Evolutionary conservation across 2,888 invertebrate genomes (phyloP).

Genomic region (Amaurobius ferox): DNA sequence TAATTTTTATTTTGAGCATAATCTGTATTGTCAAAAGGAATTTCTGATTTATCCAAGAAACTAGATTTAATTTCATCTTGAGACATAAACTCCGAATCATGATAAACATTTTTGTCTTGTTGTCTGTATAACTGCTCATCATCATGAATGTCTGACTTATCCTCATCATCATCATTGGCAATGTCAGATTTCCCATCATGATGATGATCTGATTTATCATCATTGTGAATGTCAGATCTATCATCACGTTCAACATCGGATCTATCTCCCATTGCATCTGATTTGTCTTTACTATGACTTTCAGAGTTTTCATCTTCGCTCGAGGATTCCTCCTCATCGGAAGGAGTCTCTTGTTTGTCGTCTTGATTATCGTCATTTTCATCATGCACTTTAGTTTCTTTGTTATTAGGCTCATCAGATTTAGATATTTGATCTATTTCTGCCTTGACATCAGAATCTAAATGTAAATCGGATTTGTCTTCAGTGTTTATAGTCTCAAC

Average conservation of each 20-base stretch:
- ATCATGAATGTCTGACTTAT: slow-evolving; percentile 2
- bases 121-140: not conserved
- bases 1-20: not conserved
- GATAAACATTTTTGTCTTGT: not conserved
- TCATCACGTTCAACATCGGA: slow-evolving; percentile 38
- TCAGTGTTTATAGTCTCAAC: not conserved
- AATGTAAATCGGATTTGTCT: not conserved
- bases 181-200: slow-evolving; percentile 10
- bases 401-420: not conserved
- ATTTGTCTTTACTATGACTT: slow-evolving; percentile 51
- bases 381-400: not conserved
- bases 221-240: slow-evolving; percentile 46
- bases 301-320: slow-evolving; percentile 64
- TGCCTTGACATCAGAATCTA: not conserved
- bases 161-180: not conserved
- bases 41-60: not conserved
- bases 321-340: slow-evolving; percentile 23
- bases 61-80: slow-evolving; percentile 21
- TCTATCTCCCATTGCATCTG: slow-evolving; percentile 25
- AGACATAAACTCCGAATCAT: slow-evolving; percentile 18
- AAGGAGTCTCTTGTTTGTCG: not conserved
- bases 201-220: slow-evolving; percentile 29
- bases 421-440: not conserved
- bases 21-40: not conserved
- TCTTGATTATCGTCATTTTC: not conserved